Evolutionary conservation across 2,113 vertebrate species (phyloP).

Genomic region (Etheostoma cragini): DNA sequence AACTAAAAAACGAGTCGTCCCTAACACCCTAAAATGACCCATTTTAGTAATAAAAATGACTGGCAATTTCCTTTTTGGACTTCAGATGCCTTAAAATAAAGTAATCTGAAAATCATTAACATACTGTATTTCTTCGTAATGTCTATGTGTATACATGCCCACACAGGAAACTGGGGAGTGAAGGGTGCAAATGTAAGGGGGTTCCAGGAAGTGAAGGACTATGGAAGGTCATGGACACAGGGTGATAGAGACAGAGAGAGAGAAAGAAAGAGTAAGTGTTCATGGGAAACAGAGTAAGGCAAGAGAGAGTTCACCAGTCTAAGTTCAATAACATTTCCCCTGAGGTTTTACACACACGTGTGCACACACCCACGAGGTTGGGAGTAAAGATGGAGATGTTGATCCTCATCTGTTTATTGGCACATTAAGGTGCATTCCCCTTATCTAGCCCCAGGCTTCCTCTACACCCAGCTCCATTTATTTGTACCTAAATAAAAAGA

Average conservation of each 20-base stretch:
- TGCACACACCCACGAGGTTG: slow-evolving; percentile 1
- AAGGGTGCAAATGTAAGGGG: neutral
- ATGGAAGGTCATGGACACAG: slow-evolving; percentile 62
- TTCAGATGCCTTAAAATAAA: neutral
- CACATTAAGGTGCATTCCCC: slow-evolving; percentile 23
- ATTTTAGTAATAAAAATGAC: neutral
- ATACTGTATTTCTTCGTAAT: neutral
- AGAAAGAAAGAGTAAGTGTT: neutral
- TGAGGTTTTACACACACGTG: slow-evolving; percentile 6
- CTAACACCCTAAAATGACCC: neutral
- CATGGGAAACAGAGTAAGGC: slow-evolving; percentile 13
- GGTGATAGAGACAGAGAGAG: slow-evolving; percentile 14
- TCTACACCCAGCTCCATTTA: slow-evolving; percentile 11
- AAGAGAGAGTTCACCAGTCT: slow-evolving; percentile 7
- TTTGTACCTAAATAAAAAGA: slow-evolving; percentile 29
- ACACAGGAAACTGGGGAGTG: neutral
- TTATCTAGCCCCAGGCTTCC: slow-evolving; percentile 4
- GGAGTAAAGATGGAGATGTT: slow-evolving; percentile 19
- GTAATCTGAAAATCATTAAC: neutral
- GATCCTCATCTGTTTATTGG: neutral
- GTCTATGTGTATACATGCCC: neutral
- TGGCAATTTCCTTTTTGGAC: neutral
- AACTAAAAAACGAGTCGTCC: too few species aligned
- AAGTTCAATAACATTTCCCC: slow-evolving; percentile 20
- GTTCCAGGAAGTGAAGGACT: slow-evolving; percentile 51